A percentile compares a stretch with the other conserved stretches of the same genome.
Evolutionary conservation across 2,797 vertebrate genomes (phyloP).

Genomic region (Diglossa cyanea): DNA sequence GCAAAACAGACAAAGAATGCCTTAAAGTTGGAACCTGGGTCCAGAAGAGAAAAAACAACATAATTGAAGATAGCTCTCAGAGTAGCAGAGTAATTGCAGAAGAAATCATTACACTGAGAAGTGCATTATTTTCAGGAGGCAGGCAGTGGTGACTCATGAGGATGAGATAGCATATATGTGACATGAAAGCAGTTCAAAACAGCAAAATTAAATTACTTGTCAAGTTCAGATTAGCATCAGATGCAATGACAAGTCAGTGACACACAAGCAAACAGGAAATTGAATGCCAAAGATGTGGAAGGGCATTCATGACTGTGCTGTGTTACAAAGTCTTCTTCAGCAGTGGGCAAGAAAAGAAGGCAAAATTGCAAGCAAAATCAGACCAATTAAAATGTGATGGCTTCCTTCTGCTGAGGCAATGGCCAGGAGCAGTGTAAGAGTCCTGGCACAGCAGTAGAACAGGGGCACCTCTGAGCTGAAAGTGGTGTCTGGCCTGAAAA

Average conservation of each 20-base stretch:
- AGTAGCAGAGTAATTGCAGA: background rate
- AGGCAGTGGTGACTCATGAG: background rate
- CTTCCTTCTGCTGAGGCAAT: background rate
- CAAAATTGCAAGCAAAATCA: background rate
- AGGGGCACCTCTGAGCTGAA: background rate
- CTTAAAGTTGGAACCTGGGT: background rate
- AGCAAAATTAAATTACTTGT: background rate
- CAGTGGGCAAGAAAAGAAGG: background rate
- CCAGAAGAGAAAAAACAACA: background rate
- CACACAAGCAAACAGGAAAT: background rate
- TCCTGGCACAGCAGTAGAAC: background rate
- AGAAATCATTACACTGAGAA: background rate
- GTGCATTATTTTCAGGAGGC: background rate
- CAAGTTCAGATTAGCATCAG: background rate
- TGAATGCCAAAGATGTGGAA: background rate
- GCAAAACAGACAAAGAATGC: background rate
- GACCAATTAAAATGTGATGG: background rate
- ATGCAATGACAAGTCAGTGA: background rate
- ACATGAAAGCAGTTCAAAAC: conserved; percentile 20
- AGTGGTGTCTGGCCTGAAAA: background rate
- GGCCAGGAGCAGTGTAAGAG: background rate
- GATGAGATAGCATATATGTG: conserved; percentile 29
- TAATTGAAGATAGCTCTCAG: background rate
- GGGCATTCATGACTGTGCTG: background rate
- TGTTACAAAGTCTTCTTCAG: background rate